Evolutionary conservation across 2,888 invertebrate genomes (phyloP).

Genomic region (Neuroscelio doddi): DNA sequence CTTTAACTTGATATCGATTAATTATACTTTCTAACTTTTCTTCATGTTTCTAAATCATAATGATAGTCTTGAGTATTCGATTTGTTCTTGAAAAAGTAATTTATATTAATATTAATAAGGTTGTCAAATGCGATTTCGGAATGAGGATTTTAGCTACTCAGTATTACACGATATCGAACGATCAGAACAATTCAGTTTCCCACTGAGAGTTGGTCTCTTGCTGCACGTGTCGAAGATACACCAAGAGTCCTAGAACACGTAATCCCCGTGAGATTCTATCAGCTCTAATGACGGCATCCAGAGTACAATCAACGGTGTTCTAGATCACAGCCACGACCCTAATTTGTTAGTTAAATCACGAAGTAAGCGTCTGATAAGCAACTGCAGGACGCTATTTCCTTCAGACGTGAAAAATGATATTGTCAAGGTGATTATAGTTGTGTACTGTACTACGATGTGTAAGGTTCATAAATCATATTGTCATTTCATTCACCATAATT

Average conservation of each 20-base stretch:
- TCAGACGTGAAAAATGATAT: background rate
- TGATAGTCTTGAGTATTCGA: too few species aligned
- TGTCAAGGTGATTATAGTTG: background rate
- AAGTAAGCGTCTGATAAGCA: constrained; percentile 39
- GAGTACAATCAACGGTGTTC: constrained; percentile 43
- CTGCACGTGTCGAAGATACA: background rate
- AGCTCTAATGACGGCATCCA: constrained; percentile 42
- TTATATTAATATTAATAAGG: too few species aligned
- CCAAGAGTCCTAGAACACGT: constrained; percentile 1
- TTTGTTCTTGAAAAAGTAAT: too few species aligned
- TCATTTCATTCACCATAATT: too few species aligned
- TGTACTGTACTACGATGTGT: too few species aligned
- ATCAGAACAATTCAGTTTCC: background rate
- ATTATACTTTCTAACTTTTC: constrained; percentile 26
- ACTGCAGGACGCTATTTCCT: background rate
- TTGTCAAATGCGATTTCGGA: too few species aligned
- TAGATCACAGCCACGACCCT: constrained; percentile 47
- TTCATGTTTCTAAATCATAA: too few species aligned
- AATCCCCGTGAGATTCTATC: constrained; percentile 44
- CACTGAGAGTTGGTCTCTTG: background rate
- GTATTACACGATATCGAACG: background rate
- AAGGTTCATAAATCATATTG: too few species aligned
- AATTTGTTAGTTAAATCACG: constrained; percentile 48
- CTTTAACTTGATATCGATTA: constrained; percentile 29
- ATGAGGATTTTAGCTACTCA: too few species aligned